phyloP scores from a whole-genome alignment of 2,797 vertebrate genomes.

The Eulemur coronatus region DNA sequence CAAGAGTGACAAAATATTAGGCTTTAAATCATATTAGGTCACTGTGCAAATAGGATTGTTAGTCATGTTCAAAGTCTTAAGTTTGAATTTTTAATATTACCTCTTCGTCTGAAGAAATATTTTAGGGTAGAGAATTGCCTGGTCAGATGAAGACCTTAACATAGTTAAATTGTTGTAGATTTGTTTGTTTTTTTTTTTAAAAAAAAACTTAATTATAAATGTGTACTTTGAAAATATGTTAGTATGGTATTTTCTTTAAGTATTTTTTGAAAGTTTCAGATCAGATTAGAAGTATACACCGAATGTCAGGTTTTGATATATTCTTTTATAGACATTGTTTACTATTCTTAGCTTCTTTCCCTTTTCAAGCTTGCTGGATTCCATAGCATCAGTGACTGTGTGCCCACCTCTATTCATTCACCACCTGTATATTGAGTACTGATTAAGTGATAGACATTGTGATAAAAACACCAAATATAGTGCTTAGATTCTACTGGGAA shows the following conservation, averaged over 20 bases:
- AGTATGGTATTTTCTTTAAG: background rate
- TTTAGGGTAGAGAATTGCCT: background rate
- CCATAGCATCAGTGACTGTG: background rate
- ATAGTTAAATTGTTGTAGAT: background rate
- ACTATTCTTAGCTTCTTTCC: background rate
- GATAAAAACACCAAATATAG: background rate
- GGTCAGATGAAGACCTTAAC: background rate
- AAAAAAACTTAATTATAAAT: background rate
- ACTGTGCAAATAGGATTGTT: background rate
- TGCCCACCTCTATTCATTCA: too few relatives aligned
- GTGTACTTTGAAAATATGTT: background rate
- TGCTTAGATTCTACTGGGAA: background rate
- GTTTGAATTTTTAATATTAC: constrained; percentile 2
- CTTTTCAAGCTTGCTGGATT: background rate
- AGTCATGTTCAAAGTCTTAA: background rate
- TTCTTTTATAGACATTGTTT: background rate
- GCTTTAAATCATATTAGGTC: background rate
- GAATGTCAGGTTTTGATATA: background rate
- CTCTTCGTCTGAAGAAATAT: background rate
- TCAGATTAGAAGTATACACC: background rate
- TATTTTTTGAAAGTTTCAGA: background rate
- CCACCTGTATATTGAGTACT: background rate
- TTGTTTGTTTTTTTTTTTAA: background rate
- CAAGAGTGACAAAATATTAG: background rate
- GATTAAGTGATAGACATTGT: background rate